Evolutionary conservation across 1,140 invertebrate genomes (phyloP).

Genomic region (Drosophila lacertosa): DNA sequence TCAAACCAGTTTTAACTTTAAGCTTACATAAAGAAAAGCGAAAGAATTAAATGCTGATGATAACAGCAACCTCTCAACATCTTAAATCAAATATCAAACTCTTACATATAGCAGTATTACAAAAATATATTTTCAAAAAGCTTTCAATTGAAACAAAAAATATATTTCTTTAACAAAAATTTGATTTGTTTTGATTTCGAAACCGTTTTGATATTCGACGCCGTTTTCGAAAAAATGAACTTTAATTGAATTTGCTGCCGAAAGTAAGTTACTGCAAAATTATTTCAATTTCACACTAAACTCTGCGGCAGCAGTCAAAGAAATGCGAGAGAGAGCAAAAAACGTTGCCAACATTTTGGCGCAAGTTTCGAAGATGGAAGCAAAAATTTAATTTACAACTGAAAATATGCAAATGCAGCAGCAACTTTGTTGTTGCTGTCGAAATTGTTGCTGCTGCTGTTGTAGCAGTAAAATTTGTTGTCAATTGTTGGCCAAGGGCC

Average conservation of each 20-base stretch:
- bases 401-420: constrained; percentile 47
- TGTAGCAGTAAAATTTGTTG: constrained; percentile 28
- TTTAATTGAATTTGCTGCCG: background rate
- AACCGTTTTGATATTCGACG: background rate
- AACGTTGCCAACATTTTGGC: constrained; percentile 35
- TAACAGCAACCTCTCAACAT: too few relatives aligned
- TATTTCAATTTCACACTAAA: background rate
- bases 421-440: constrained; percentile 19
- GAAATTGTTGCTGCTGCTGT: background rate
- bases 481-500: constrained; percentile 46
- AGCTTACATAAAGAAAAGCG: too few relatives aligned
- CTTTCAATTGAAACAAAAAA: too few relatives aligned
- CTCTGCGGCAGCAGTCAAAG: background rate
- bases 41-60: too few relatives aligned
- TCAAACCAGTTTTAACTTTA: too few relatives aligned
- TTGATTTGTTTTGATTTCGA: too few relatives aligned
- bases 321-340: constrained; percentile 1
- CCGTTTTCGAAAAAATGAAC: background rate
- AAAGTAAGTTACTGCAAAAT: background rate
- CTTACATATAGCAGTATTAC: too few relatives aligned
- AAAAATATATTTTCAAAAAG: too few relatives aligned
- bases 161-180: too few relatives aligned
- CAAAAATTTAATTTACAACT: constrained; percentile 52
- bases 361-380: constrained; percentile 36
- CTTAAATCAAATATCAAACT: too few relatives aligned